Percentiles rank a stretch among this genome's conserved stretches.
Conservation (phyloP, 2,797 vertebrate species). For the Spatula clypeata region DNA sequence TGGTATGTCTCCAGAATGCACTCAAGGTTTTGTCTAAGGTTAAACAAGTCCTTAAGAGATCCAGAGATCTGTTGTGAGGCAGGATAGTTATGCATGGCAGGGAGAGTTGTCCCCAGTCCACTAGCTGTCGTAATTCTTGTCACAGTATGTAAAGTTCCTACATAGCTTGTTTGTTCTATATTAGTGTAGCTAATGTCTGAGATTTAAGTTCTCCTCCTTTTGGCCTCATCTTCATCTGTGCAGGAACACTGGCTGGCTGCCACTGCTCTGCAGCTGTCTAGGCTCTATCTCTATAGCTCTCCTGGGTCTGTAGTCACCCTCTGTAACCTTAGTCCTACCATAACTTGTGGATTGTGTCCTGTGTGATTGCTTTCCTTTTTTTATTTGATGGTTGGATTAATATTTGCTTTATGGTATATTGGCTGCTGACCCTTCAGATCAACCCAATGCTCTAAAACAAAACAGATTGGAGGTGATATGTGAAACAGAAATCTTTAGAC, state of each 20-base stretch:
- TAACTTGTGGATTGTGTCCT: neutral
- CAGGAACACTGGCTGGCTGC: slow-evolving; percentile 12
- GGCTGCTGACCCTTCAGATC: neutral
- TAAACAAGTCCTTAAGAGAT: no score
- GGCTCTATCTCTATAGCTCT: neutral
- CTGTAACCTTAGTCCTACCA: neutral
- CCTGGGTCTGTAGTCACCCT: neutral
- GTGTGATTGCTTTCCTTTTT: neutral
- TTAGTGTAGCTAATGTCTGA: neutral
- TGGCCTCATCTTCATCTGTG: slow-evolving; percentile 4
- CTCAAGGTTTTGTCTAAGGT: no score
- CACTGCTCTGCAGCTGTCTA: slow-evolving; percentile 12
- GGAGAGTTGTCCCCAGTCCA: no score
- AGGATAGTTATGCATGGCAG: no score
- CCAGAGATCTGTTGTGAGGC: no score
- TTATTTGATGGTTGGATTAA: neutral
- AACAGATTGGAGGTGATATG: neutral
- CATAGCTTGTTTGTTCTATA: neutral
- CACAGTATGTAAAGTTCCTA: neutral
- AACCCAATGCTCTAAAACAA: neutral
- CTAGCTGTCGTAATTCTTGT: neutral
- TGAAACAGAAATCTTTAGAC: neutral
- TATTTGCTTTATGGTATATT: neutral
- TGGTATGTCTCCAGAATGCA: no score
- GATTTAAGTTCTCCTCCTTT: neutral